Evolutionary conservation across 2,888 invertebrate genomes (phyloP), one percentile per base, ranked within the genome.

Genomic region (Trachelus troglodyta): DNA sequence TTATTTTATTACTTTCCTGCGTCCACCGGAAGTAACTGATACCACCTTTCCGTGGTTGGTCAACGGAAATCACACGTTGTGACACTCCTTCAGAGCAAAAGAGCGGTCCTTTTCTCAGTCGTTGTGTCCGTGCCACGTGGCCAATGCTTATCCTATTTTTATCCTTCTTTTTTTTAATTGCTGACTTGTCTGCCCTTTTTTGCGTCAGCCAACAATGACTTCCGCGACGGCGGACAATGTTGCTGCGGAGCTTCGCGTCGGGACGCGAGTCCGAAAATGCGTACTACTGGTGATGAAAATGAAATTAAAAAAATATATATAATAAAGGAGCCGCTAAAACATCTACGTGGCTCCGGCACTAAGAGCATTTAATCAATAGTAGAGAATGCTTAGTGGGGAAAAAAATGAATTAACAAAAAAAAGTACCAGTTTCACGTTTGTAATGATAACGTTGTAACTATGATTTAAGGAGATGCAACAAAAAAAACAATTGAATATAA

Each of bases 91-190:
- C 90, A 81, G 89, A 90, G 84, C 84, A 87, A 90, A 90, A 88
- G 88, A 87, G 90, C 90, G 90, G 90, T 90, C 90, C 87, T 90
- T 90, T 90, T 89, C 90, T 90, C 89, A 81, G 89, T 89, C 86
- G 90, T 89, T 87, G 89, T 89, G 56, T 56, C 56, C 87, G 85
- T 89, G 84, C 85, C 88, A 88, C 82, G 84, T 79, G 73, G 37
- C 40, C 34, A 34, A 31, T 71, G 71, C 71, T 34, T 23, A 31
- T 15, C 71, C 71, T 56, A 56, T 23, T 23, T 56, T 56, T 56
- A 56, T 23, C 56, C 56, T 9, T 23, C 23, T 56, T 15, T 15
- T 23, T 23, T 23, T 40, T 15, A 15, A 9, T 23, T 23, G 2
- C 23, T 56, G 9, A 9, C 56, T 23, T 56, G 23, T 23, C 23